A percentile compares a stretch with the other conserved stretches of the same genome.
Conservation (phyloP, 2,113 vertebrate genomes). For the Hepsetus odoe region DNA sequence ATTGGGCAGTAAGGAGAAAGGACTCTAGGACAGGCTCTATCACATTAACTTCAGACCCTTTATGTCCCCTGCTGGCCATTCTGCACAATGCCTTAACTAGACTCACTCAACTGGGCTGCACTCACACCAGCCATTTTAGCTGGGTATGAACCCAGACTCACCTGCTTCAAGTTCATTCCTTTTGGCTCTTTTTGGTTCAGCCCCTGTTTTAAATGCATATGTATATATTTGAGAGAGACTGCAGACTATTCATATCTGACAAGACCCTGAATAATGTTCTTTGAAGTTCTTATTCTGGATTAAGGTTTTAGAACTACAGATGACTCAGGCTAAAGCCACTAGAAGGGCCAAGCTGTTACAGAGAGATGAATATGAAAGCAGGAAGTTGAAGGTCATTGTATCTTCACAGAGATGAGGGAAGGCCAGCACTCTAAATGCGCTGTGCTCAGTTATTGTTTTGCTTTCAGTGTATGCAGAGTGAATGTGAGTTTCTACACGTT, state of each 20-base stretch:
- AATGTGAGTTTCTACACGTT: conserved; percentile 6
- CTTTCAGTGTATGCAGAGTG: neutral
- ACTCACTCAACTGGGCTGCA: conserved; percentile 14
- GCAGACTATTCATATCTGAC: neutral
- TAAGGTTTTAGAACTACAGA: neutral
- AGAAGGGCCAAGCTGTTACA: neutral
- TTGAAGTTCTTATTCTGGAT: neutral
- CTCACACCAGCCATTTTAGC: neutral
- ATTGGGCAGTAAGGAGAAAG: neutral
- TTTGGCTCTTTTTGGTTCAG: neutral
- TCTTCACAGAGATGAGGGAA: neutral
- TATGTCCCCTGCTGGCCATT: conserved; percentile 17
- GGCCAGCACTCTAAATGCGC: neutral
- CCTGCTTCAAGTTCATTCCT: neutral
- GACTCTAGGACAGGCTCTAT: neutral
- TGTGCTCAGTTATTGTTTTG: neutral
- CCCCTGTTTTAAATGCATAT: neutral
- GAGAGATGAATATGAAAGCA: neutral
- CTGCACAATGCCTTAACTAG: conserved; percentile 8
- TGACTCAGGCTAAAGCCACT: neutral
- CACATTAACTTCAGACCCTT: neutral
- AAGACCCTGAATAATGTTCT: neutral
- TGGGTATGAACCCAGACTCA: neutral
- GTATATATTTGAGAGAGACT: neutral
- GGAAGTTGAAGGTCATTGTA: neutral